Evolutionary conservation across 2,888 invertebrate genomes (phyloP), one percentile per base, ranked within the genome.

Genomic region (Malthinus seriepunctatus): DNA sequence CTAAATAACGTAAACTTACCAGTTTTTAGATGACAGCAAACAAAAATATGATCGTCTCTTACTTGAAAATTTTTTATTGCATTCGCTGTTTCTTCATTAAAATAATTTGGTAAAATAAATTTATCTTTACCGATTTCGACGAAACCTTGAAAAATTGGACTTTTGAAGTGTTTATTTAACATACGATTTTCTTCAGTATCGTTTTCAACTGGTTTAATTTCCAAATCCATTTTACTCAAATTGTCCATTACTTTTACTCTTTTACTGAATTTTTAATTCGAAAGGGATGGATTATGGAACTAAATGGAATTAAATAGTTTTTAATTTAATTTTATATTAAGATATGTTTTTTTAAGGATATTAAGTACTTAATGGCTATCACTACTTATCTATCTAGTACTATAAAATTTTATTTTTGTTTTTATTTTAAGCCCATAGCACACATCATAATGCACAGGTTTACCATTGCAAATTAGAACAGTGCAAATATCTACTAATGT

Each of bases 1-100:
- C 5, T 3, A 23, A 23, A 23, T 2, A 23, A 23, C 63, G 71
- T n/a, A n/a, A n/a, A n/a, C n/a, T n/a, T 72, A 84, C 84, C 84
- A 51, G 81, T 79, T 76, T 84, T 84, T 1, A 83, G 83, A 71
- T 81, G 83, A 64, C 81, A 82, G 63, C 80, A 79, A 1, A 84
- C 76, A 82, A 82, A 84, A 33, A 82, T 69, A 63, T 84, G 84
- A 38, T 81, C 80, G 31, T 82, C 77, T 3, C 75, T 69, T 1
- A 83, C 78, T 57, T 80, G 72, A 69, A 82, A 78, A 60, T 80
- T 74, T 42, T 77, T 75, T 15, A 83, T 79, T 8, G 14, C 71
- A 11, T 78, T 71, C 4, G 76, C 73, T 4, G n/a, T 1, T n/a
- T 42, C 15, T 9, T 14, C 8, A 1, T 14, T 15, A 15, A 6